These are phyloP conservation scores for Galleria mellonella DNA, from an alignment of 1,140 invertebrate species.

Conservation along the genomic window DNA sequence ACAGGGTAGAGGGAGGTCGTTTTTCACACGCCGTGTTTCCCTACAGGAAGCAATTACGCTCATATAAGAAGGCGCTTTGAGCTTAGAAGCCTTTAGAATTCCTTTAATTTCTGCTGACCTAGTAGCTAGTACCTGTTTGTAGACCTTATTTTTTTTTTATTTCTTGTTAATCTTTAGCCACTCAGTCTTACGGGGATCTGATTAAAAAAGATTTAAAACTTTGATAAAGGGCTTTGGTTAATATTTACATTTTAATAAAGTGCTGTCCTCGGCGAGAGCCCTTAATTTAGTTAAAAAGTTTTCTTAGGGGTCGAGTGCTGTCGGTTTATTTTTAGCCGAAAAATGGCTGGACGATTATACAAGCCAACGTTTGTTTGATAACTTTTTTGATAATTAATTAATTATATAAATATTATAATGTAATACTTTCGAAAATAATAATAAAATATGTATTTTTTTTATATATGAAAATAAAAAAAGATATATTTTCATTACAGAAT, in stretches of 20 bases:
- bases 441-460: no score
- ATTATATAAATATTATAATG: not conserved
- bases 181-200: no score
- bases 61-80: slow-evolving; percentile 13
- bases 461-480: not conserved
- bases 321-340: not conserved
- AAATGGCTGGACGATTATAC: not conserved
- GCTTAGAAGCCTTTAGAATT: slow-evolving; percentile 4
- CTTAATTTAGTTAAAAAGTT: slow-evolving; percentile 4
- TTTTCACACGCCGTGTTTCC: slow-evolving; percentile 20
- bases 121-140: slow-evolving; percentile 1
- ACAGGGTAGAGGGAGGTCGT: slow-evolving; percentile 11
- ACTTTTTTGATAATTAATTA: not conserved
- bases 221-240: no score
- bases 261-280: not conserved
- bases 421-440: no score
- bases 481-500: no score
- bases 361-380: not conserved
- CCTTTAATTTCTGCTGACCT: slow-evolving; percentile 17
- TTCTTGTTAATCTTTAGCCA: no score
- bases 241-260: slow-evolving; percentile 3
- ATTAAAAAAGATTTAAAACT: no score
- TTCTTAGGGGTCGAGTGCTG: not conserved
- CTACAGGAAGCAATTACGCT: slow-evolving; percentile 22
- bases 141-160: no score